A percentile compares a stretch with the other conserved stretches of the same genome.
Evolutionary conservation across 2,113 vertebrate species (phyloP).

Genomic region (Cephalopholis sonnerati): DNA sequence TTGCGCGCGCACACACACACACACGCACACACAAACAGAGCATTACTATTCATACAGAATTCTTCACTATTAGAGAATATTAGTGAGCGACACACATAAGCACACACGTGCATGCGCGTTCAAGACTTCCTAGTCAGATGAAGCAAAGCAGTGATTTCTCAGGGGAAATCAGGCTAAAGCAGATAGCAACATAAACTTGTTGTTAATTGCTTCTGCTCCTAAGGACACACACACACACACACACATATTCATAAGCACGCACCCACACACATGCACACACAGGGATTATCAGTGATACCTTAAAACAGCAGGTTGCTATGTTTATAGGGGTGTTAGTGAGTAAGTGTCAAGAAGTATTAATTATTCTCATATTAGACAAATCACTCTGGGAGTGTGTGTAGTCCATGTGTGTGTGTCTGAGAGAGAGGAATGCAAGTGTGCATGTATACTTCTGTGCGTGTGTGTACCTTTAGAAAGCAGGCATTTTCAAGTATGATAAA

Average conservation of each 20-base stretch:
- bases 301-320: slow-evolving; percentile 44
- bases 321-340: slow-evolving; percentile 42
- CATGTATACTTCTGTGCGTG: background rate
- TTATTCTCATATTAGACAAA: slow-evolving; percentile 63
- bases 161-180: slow-evolving; percentile 82
- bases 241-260: slow-evolving; percentile 24
- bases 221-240: slow-evolving; percentile 58
- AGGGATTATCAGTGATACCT: slow-evolving; percentile 46
- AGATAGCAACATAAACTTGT: slow-evolving; percentile 76
- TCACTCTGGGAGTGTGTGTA: slow-evolving; percentile 38
- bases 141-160: slow-evolving; percentile 76
- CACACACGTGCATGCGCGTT: background rate
- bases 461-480: background rate
- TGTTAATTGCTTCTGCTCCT: slow-evolving; percentile 77
- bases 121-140: slow-evolving; percentile 66
- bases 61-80: slow-evolving; percentile 53
- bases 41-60: slow-evolving; percentile 54
- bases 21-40: background rate
- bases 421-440: background rate
- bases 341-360: slow-evolving; percentile 62
- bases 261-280: slow-evolving; percentile 39
- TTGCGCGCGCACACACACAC: slow-evolving; percentile 24
- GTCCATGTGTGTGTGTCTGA: slow-evolving; percentile 5
- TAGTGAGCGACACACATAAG: slow-evolving; percentile 42
- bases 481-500: slow-evolving; percentile 64